These are phyloP conservation scores for Bufo bufo DNA, from an alignment of 2,113 vertebrate genomes.

Conservation along the genomic window DNA sequence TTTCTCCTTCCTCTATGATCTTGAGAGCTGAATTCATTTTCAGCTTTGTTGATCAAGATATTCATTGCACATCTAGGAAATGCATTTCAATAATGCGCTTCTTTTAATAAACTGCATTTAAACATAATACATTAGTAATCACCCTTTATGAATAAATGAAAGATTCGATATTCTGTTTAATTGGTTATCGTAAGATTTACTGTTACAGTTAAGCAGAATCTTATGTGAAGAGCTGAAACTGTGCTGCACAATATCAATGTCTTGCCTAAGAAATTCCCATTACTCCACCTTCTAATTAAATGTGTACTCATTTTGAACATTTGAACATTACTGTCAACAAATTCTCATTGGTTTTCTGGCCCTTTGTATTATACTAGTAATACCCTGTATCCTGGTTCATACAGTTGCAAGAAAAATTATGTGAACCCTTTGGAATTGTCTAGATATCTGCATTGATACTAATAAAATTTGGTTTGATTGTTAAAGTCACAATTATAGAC, in stretches of 20 bases:
- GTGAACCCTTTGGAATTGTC: too few relatives aligned
- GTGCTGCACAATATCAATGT: not conserved
- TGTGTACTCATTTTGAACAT: not conserved
- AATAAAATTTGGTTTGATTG: too few relatives aligned
- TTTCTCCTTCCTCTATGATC: slow-evolving; percentile 56
- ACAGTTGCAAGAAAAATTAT: too few relatives aligned
- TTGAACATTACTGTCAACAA: too few relatives aligned
- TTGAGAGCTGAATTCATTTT: slow-evolving; percentile 56
- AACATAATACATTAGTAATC: not conserved
- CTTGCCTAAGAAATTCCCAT: not conserved
- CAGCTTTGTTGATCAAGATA: slow-evolving; percentile 38
- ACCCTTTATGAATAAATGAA: not conserved
- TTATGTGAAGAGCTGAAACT: not conserved
- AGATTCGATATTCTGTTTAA: not conserved
- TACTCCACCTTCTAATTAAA: not conserved
- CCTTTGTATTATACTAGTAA: too few relatives aligned
- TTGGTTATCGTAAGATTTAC: not conserved
- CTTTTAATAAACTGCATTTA: not conserved
- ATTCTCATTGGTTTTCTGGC: not conserved
- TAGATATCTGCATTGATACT: too few relatives aligned
- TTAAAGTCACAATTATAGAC: too few relatives aligned
- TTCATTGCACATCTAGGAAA: slow-evolving; percentile 37
- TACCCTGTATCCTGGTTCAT: too few relatives aligned
- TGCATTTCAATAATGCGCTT: slow-evolving; percentile 15
- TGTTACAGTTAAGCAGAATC: not conserved